Evolutionary conservation across 2,797 vertebrate species (phyloP).

Genomic region (Astyanax mexicanus): DNA sequence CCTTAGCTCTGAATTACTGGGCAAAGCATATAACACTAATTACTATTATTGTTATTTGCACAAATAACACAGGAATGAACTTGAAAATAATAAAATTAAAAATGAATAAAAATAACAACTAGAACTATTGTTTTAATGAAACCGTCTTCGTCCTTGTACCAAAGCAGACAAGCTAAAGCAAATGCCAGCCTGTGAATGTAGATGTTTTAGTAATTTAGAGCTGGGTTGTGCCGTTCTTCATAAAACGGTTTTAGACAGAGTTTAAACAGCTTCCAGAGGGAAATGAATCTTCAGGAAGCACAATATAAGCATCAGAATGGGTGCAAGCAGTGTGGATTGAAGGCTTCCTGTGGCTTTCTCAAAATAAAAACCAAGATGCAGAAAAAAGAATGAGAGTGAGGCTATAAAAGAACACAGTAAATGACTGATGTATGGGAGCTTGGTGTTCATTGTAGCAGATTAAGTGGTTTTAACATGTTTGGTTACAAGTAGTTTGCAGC

Average conservation of each 20-base stretch:
- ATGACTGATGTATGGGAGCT: background rate
- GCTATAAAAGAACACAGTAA: background rate
- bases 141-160: background rate
- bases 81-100: no score
- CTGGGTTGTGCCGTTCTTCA: background rate
- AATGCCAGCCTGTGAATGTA: background rate
- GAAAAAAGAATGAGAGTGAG: background rate
- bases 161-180: background rate
- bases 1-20: no score
- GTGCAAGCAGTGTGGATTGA: background rate
- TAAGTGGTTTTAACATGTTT: background rate
- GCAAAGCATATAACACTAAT: no score
- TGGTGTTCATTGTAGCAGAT: background rate
- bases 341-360: background rate
- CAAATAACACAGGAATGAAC: no score
- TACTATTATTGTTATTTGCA: no score
- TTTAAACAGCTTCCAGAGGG: background rate
- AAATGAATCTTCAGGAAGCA: slow-evolving; percentile 1
- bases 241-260: background rate
- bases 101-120: no score
- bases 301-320: background rate
- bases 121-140: background rate
- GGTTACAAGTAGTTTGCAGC: background rate
- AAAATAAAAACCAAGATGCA: background rate
- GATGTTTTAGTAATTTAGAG: background rate